A percentile compares a stretch with the other conserved stretches of the same genome.
These are phyloP conservation scores for Oxygymnocypris stewartii DNA, from an alignment of 2,113 vertebrate genomes.

Conservation along the genomic window DNA sequence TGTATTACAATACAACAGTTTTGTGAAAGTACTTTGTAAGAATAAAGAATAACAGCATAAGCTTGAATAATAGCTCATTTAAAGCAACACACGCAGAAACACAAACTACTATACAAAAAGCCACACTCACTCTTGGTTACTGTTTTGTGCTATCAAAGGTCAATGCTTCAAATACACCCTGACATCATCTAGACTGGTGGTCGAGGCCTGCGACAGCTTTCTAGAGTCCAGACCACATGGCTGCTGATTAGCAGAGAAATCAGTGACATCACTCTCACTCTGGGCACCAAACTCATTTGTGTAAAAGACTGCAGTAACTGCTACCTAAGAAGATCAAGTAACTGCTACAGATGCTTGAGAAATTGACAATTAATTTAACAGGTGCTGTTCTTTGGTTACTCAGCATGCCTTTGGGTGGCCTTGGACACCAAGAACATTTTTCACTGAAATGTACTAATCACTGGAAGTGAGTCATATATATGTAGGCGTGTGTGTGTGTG, in stretches of 20 bases:
- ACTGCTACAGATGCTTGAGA: slow-evolving; percentile 48
- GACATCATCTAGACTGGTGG: slow-evolving; percentile 21
- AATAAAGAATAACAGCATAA: neutral
- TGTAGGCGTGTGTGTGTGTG: too few relatives aligned
- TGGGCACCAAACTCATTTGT: slow-evolving; percentile 1
- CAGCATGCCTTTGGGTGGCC: slow-evolving; percentile 41
- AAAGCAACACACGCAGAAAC: neutral
- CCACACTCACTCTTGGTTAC: neutral
- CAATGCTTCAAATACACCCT: slow-evolving; percentile 15
- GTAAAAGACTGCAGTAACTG: slow-evolving; percentile 8
- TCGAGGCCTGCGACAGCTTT: neutral
- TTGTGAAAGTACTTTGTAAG: neutral
- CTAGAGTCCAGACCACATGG: slow-evolving; percentile 20
- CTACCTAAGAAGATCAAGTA: neutral
- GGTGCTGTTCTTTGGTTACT: slow-evolving; percentile 13
- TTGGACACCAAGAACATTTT: slow-evolving; percentile 37
- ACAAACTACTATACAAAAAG: neutral
- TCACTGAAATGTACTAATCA: slow-evolving; percentile 27
- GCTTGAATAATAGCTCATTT: neutral
- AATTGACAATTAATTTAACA: slow-evolving; percentile 26
- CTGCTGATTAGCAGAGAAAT: slow-evolving; percentile 56
- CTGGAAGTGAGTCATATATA: slow-evolving; percentile 13
- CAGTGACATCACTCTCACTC: slow-evolving; percentile 58
- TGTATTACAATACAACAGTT: neutral
- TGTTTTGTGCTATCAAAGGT: slow-evolving; percentile 15